These are phyloP conservation scores for Salvator merianae DNA, from an alignment of 2,113 vertebrate species.

Conservation along the genomic window DNA sequence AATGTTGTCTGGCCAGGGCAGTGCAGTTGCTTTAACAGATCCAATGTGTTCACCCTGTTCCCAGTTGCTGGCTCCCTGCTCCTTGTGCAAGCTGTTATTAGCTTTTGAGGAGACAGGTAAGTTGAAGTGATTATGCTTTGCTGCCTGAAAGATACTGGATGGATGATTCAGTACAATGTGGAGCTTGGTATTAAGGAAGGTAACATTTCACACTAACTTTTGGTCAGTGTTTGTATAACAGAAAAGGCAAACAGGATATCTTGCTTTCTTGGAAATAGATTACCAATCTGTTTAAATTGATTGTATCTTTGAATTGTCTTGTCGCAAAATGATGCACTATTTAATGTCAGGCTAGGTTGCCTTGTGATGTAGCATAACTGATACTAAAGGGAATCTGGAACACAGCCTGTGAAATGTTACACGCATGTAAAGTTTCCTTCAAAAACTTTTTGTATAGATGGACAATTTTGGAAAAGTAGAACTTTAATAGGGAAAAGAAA, in stretches of 20 bases:
- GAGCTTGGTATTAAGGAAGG: background rate
- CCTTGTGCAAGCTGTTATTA: too few species aligned
- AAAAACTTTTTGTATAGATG: conserved; percentile 41
- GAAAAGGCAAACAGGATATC: too few species aligned
- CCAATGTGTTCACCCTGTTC: too few species aligned
- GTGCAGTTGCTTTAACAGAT: too few species aligned
- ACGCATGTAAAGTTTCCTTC: conserved; percentile 19
- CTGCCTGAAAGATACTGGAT: too few species aligned
- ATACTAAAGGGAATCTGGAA: background rate
- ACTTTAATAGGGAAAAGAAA: conserved; percentile 32
- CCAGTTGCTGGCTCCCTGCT: too few species aligned
- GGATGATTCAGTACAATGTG: background rate
- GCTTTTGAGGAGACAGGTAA: too few species aligned
- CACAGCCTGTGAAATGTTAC: background rate
- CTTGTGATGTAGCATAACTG: background rate
- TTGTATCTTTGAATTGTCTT: background rate
- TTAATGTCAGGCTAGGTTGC: background rate
- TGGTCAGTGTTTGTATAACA: background rate
- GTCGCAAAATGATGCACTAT: background rate
- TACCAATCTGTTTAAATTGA: background rate
- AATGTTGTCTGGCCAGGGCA: too few species aligned
- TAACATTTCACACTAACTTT: background rate
- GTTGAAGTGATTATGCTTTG: too few species aligned
- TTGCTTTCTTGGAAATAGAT: background rate
- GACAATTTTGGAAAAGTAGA: conserved; percentile 47